These are phyloP conservation scores for Agrotis segetum DNA, from an alignment of 2,888 invertebrate genomes.

Conservation along the genomic window DNA sequence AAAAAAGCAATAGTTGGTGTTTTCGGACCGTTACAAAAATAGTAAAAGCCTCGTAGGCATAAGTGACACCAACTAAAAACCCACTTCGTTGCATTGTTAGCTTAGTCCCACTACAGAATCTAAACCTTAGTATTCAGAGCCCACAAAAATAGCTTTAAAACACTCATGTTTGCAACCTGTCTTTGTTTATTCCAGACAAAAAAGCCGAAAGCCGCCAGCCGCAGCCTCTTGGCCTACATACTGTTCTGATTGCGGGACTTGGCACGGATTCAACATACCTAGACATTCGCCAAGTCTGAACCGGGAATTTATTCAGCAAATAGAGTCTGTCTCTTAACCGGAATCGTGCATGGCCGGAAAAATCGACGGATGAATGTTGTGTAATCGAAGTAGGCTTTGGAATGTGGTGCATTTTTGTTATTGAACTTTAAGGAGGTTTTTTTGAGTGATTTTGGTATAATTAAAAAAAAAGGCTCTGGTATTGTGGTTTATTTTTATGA, in stretches of 20 bases:
- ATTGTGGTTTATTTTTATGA: too few species aligned
- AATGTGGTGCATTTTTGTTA: background rate
- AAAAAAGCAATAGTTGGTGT: too few species aligned
- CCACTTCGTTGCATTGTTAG: constrained; percentile 8
- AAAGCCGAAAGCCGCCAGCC: constrained; percentile 71
- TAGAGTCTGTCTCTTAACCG: constrained; percentile 65
- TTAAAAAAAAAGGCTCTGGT: too few species aligned
- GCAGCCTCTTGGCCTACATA: constrained; percentile 89
- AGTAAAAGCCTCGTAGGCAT: background rate
- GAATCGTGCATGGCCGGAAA: constrained; percentile 41
- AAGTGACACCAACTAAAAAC: background rate
- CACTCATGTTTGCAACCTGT: constrained; percentile 61
- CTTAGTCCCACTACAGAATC: constrained; percentile 2
- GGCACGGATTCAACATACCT: constrained; percentile 82
- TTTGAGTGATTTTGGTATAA: too few species aligned
- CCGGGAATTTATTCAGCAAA: constrained; percentile 71
- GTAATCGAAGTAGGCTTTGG: constrained; percentile 25
- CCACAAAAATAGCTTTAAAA: constrained; percentile 61
- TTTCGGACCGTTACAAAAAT: too few species aligned
- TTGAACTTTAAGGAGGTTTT: background rate
- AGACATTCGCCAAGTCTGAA: constrained; percentile 70
- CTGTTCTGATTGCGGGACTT: constrained; percentile 83
- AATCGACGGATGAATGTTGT: constrained; percentile 46
- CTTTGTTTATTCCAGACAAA: constrained; percentile 66
- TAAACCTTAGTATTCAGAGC: constrained; percentile 8